Base-by-base conservation (phyloP, 2,113 vertebrate genomes). In the Macaca mulatta region DNA sequence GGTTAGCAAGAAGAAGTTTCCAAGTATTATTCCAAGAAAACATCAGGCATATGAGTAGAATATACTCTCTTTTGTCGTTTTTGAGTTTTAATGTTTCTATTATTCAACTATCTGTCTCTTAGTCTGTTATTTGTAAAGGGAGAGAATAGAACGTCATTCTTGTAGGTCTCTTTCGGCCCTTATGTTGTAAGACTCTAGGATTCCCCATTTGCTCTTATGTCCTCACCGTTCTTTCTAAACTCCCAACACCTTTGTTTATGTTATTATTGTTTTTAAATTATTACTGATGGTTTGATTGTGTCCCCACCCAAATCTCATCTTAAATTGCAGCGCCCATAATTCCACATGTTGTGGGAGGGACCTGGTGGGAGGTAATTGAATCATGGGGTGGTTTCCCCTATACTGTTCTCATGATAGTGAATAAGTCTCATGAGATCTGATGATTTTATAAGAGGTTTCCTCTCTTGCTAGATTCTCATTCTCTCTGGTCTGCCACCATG, bases 21-120 rank as follows among this genome's bases (percentile, higher is more conserved):
- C 59, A 93, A 92, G 40, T 96, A 55, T 93, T 95, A 75, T 81
- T 97, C 22, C n/a, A 96, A 97, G 94, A 84, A 94, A 97, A 94
- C 81, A 72, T 43, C 50, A 93, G 70, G 35, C 18, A n/a, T 79
- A 84, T 85, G 82, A 87, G 70, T 43, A 78, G 85, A 67, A 20
- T 75, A 8, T 17, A 20, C 6, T 59, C 8, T 78, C 17, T n/a
- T 79, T 93, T 75, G 40, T 85, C 48, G 4, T 75, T 57, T 96
- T 81, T 81, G 48, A 4, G 6, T 82, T 67, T 85, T 12, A 20
- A 0, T 67, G 18, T 86, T 81, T 93, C 13, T 57, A 4, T 97
- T 93, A 82, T 88, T 96, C 74, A 93, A 45, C 79, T 69, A 78
- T 72, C 52, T 95, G 80, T 93, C 86, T 92, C 74, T 78, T 59